These are phyloP conservation scores for Thunnus maccoyii DNA, from an alignment of 2,113 vertebrate species.

Conservation along the genomic window DNA sequence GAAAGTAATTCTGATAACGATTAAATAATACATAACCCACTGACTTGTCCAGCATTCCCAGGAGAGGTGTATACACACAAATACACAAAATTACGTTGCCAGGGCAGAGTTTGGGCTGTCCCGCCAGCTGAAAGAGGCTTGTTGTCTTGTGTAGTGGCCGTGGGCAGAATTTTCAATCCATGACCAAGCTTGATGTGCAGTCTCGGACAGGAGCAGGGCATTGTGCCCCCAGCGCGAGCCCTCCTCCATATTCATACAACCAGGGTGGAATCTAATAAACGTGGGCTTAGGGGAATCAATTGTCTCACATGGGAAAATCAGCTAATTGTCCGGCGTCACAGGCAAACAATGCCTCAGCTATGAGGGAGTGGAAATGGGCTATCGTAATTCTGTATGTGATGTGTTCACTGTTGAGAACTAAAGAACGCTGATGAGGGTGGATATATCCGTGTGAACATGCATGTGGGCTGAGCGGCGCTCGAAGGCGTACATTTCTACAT, in stretches of 20 bases:
- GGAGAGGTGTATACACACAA: constrained; percentile 35
- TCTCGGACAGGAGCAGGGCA: constrained; percentile 67
- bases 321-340: constrained; percentile 62
- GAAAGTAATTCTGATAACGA: neutral
- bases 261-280: constrained; percentile 78
- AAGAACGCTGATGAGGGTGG: constrained; percentile 40
- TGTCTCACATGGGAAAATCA: constrained; percentile 72
- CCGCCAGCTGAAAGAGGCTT: constrained; percentile 59
- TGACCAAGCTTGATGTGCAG: constrained; percentile 51
- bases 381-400: constrained; percentile 30
- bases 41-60: neutral
- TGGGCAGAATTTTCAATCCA: constrained; percentile 70
- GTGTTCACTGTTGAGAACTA: constrained; percentile 34
- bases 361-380: constrained; percentile 41
- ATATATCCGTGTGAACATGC: constrained; percentile 59
- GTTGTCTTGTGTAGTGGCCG: constrained; percentile 62
- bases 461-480: constrained; percentile 38
- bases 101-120: constrained; percentile 31
- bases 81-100: constrained; percentile 5
- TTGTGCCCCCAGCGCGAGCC: constrained; percentile 66
- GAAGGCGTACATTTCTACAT: constrained; percentile 33
- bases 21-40: constrained; percentile 12
- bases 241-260: constrained; percentile 83
- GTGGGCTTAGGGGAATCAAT: constrained; percentile 69
- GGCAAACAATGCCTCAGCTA: constrained; percentile 70